Base-by-base conservation (phyloP, 2,888 invertebrate genomes). In the Diarsia rubi region DNA sequence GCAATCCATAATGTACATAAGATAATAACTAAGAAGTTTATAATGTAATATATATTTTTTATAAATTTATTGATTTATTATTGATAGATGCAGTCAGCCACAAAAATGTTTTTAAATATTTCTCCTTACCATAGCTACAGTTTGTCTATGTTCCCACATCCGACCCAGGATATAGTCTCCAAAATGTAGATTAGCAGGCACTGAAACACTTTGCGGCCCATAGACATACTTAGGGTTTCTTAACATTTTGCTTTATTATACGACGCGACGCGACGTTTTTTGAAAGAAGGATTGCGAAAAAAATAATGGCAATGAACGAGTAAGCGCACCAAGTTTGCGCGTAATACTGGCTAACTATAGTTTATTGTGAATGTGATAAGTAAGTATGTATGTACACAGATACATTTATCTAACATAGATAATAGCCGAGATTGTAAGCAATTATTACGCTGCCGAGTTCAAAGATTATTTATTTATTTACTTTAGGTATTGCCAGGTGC, bases 151-250 rank as follows among this genome's bases (percentile, higher is more conserved):
- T 0, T 81, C 65, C 86, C 89, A 86, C 47, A 95, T 59, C 64
- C 84, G 92, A 0, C 88, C 85, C 70, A 96, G 66, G 0, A 95
- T 79, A 73, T 77, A 94, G 5, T 92, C 91, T 16, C 94, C 95
- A 62, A 94, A 93, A 73, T 95, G 92, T 6, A 95, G 73, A 63
- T 91, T 87, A 0, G 88, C 91, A 0, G 94, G 93, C 2, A 95
- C 89, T 54, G 75, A 3, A 0, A 90, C 68, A 11, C 88, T 90
- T 0, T 73, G 79, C 0, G 91, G 85, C 0, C 95, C 95, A 72
- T 94, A 93, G 3, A 93, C 79, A 72, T 95, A 91, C 2, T 93
- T 90, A 0, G 92, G 91, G 54, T 95, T 93, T 73, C 90, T 92
- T 45, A 94, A 88, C 95, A 96, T 95, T n/a, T 42, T 76, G n/a